These are phyloP conservation scores for Magallana nippona DNA, from an alignment of 2,888 invertebrate genomes.

Conservation along the genomic window DNA sequence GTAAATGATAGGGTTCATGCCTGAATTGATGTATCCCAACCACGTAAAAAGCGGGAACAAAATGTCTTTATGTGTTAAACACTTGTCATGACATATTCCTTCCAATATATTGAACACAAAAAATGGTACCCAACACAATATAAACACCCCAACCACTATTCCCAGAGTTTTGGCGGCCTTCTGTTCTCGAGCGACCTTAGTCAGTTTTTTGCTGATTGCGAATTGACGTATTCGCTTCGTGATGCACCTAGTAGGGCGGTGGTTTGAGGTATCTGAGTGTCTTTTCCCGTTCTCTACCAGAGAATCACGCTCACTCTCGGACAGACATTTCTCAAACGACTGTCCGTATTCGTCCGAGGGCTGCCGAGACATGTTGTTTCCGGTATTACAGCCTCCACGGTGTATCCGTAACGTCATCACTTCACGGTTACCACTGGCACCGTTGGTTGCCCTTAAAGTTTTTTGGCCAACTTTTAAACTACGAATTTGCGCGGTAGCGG, in stretches of 20 bases:
- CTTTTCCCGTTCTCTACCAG: conserved; percentile 40
- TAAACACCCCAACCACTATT: conserved; percentile 98
- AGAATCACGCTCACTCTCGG: conserved; percentile 68
- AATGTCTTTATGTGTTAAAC: conserved; percentile 71
- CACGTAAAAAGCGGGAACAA: conserved; percentile 79
- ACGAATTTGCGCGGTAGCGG: conserved; percentile 94
- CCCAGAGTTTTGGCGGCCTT: conserved; percentile 98
- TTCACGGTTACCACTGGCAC: conserved; percentile 84
- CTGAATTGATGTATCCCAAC: conserved; percentile 80
- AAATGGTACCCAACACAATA: conserved; percentile 98
- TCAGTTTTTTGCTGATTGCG: conserved; percentile 93
- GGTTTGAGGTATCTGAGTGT: conserved; percentile 47
- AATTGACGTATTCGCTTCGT: conserved; percentile 83
- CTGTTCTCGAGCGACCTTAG: conserved; percentile 97
- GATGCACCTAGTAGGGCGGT: conserved; percentile 69
- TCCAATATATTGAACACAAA: conserved; percentile 96
- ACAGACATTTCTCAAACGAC: conserved; percentile 59
- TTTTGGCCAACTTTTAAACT: conserved; percentile 95
- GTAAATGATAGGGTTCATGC: conserved; percentile 91
- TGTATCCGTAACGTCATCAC: conserved; percentile 93
- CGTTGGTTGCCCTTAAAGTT: conserved; percentile 74
- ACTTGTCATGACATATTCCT: conserved; percentile 89
- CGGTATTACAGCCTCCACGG: conserved; percentile 89
- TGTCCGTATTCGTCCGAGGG: conserved; percentile 51
- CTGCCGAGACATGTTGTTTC: conserved; percentile 61